Evolutionary conservation across 2,888 invertebrate genomes (phyloP).

Genomic region (Empis stercorea): DNA sequence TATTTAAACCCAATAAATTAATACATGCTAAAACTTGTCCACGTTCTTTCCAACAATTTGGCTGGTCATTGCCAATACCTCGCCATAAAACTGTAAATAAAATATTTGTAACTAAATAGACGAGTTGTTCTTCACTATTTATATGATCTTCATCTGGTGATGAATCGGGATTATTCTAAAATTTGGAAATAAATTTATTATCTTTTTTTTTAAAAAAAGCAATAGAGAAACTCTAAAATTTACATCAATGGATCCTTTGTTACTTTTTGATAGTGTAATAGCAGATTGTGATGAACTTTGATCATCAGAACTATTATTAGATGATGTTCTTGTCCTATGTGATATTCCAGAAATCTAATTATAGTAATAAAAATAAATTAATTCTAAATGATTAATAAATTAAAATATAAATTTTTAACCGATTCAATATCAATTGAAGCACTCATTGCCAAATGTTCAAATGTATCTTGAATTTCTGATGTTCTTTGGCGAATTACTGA

Average conservation of each 20-base stretch:
- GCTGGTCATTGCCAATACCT: conserved; percentile 43
- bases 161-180: conserved; percentile 22
- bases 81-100: conserved; percentile 47
- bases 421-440: conserved; percentile 23
- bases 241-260: conserved; percentile 12
- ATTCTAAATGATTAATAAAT: neutral
- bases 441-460: conserved; percentile 26
- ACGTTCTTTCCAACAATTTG: conserved; percentile 45
- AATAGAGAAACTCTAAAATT: neutral
- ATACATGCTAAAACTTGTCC: conserved; percentile 48
- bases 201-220: no score
- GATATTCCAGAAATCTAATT: conserved; percentile 6
- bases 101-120: conserved; percentile 43
- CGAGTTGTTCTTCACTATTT: conserved; percentile 43
- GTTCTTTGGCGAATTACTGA: conserved; percentile 39
- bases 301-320: conserved; percentile 19
- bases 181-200: neutral
- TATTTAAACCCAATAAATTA: conserved; percentile 42
- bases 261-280: conserved; percentile 11
- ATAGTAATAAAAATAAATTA: conserved; percentile 3
- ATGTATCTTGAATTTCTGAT: conserved; percentile 35
- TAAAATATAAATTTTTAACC: conserved; percentile 6
- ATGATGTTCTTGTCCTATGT: conserved; percentile 23
- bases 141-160: conserved; percentile 29
- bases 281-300: conserved; percentile 9